Conservation (phyloP, 2,888 invertebrate genomes). For the Heliconius cydno region DNA sequence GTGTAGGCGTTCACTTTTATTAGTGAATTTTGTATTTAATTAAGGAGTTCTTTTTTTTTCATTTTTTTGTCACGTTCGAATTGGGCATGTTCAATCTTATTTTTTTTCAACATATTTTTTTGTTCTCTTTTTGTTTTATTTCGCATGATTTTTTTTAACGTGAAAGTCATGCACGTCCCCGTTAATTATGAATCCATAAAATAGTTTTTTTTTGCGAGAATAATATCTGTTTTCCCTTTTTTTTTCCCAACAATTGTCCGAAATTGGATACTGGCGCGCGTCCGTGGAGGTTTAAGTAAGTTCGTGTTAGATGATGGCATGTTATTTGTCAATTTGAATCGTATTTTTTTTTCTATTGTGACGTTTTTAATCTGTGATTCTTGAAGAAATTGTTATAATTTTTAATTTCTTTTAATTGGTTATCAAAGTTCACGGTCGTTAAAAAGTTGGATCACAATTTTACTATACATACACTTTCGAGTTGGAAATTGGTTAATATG, state of each 20-base stretch:
- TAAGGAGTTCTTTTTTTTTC: constrained; percentile 37
- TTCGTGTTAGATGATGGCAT: constrained; percentile 60
- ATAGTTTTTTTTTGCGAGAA: constrained; percentile 53
- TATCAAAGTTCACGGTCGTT: not conserved
- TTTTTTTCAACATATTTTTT: constrained; percentile 40
- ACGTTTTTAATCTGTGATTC: constrained; percentile 43
- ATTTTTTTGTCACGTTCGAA: constrained; percentile 41
- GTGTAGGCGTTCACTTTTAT: constrained; percentile 59
- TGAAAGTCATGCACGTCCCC: constrained; percentile 60
- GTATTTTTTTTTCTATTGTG: constrained; percentile 33
- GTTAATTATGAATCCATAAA: constrained; percentile 16
- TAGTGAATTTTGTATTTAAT: constrained; percentile 55
- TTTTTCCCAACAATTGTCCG: constrained; percentile 78
- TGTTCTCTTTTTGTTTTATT: constrained; percentile 45
- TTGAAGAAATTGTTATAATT: constrained; percentile 54
- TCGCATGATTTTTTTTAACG: constrained; percentile 50
- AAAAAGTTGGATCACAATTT: not conserved
- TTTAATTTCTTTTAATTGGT: constrained; percentile 10
- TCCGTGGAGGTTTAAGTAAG: constrained; percentile 82
- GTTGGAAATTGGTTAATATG: not conserved
- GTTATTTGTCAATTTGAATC: constrained; percentile 40
- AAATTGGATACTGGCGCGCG: constrained; percentile 78
- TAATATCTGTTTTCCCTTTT: constrained; percentile 75
- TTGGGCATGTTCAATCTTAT: constrained; percentile 49
- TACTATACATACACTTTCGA: not conserved